Base-by-base conservation (phyloP, 1,140 invertebrate species). In the Drosophila arawakana region DNA sequence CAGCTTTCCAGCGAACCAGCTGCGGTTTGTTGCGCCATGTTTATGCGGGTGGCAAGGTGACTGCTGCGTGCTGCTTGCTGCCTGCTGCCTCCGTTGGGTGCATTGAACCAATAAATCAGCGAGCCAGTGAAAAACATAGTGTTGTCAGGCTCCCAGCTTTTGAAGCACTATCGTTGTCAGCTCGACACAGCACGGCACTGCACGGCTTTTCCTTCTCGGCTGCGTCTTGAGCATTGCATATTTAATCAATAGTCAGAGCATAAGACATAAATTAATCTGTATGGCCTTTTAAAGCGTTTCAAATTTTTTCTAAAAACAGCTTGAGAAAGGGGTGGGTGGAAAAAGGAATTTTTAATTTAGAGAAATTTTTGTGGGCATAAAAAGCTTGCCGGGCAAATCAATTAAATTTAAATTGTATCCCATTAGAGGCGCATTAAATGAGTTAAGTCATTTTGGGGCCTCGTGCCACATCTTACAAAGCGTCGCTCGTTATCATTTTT, bases 321-420 rank as follows among this genome's bases (percentile, higher is more conserved):
- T 47, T 34, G 43, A 18, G 8, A 11, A 13, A 25, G 37, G 25
- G 4, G 25, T 4, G 3, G 25, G 25, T 3, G 25, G 7, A 46
- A 68, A 74, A 63, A 65, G 78, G 76, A 72, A 80, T 86, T 86
- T 74, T 86, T 88, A 86, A 86, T 86, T 88, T 86, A 63, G 76
- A 76, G 78, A 86, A 86, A 88, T 88, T 85, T 71, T 72, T 83
- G 80, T 60, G 80, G 84, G 55, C 80, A 78, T 88, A 88, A 89
- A 88, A 86, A 82, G 66, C 66, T 89, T 80, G 83, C 78, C 60
- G 62, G 78, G 70, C 85, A 90, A 88, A 89, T 89, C 84, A 89
- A 89, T 89, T 89, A 89, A 89, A 89, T 89, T 90, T 90, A 89
- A 89, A 89, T 89, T 89, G 85, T 85, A 84, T 81, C 84, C 85